phyloP scores from a whole-genome alignment of 2,888 invertebrate species.

The Stenodema calcarata region DNA sequence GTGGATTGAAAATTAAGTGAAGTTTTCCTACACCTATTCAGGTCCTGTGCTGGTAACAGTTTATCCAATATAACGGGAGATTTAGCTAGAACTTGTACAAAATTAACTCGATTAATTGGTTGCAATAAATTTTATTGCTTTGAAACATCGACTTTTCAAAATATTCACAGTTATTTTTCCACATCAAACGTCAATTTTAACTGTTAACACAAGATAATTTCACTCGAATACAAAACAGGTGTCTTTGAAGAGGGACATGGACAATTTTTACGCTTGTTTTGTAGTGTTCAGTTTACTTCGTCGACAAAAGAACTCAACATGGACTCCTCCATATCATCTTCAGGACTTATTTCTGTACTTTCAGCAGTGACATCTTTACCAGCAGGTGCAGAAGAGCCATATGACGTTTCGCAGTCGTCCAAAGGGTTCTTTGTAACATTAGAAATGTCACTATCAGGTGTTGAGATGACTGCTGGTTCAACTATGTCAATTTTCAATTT shows the following conservation, averaged over 20 bases:
- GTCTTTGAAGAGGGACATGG: neutral
- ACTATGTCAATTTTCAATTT: neutral
- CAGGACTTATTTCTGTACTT: neutral
- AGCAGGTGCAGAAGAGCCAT: neutral
- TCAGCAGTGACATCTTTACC: neutral
- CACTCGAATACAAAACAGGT: too few relatives aligned
- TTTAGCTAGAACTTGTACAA: too few relatives aligned
- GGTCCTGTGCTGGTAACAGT: too few relatives aligned
- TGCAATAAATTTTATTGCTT: too few relatives aligned
- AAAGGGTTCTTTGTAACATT: neutral
- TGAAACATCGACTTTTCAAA: too few relatives aligned
- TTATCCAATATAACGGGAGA: too few relatives aligned
- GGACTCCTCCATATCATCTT: conserved; percentile 24
- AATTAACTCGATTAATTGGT: too few relatives aligned
- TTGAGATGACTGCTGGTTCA: neutral
- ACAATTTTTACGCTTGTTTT: neutral
- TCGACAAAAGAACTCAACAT: conserved; percentile 52
- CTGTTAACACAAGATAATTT: too few relatives aligned
- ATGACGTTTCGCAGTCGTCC: neutral
- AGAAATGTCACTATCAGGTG: neutral
- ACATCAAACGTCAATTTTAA: too few relatives aligned
- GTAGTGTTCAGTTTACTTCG: conserved; percentile 18
- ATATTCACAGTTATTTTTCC: too few relatives aligned
- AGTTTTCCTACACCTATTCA: too few relatives aligned
- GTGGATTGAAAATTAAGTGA: too few relatives aligned